Conservation (phyloP, 2,888 invertebrate species). For the Nyleta sp. region DNA sequence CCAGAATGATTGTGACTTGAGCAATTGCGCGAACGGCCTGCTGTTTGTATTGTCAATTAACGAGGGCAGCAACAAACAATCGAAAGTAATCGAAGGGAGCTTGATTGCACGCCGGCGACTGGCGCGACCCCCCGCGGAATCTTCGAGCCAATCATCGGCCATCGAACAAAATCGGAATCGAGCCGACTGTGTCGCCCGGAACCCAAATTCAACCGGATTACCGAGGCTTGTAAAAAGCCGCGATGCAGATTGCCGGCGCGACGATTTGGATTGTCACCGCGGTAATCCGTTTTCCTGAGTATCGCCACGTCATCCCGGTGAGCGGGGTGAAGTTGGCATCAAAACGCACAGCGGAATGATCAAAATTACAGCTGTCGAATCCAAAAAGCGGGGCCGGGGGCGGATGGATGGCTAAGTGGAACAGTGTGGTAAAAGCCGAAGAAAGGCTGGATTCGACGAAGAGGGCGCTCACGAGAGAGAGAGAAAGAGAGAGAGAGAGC, state of each 20-base stretch:
- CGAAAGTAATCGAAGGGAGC: not conserved
- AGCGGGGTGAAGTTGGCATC: conserved; percentile 9
- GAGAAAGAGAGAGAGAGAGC: too few species aligned
- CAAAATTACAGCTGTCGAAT: conserved; percentile 40
- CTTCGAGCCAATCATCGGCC: not conserved
- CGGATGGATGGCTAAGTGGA: conserved; percentile 30
- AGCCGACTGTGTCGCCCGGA: too few species aligned
- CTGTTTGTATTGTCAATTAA: conserved; percentile 6
- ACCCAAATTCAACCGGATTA: conserved; percentile 5
- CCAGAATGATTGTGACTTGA: not conserved
- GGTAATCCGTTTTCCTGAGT: conserved; percentile 8
- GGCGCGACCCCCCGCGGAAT: too few species aligned
- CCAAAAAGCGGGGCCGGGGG: conserved; percentile 1
- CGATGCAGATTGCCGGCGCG: conserved; percentile 13
- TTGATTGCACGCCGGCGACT: not conserved
- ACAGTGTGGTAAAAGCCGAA: conserved; percentile 38
- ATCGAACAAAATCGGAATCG: too few species aligned
- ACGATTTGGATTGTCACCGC: conserved; percentile 10
- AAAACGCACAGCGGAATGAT: conserved; percentile 21
- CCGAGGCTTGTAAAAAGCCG: conserved; percentile 10
- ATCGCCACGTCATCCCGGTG: conserved; percentile 1
- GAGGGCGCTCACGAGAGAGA: not conserved
- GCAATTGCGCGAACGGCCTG: conserved; percentile 13
- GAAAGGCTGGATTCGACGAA: conserved; percentile 19
- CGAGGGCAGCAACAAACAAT: not conserved